Evolutionary conservation across 2,888 invertebrate species (phyloP).

Genomic region (Tinea semifulvella): DNA sequence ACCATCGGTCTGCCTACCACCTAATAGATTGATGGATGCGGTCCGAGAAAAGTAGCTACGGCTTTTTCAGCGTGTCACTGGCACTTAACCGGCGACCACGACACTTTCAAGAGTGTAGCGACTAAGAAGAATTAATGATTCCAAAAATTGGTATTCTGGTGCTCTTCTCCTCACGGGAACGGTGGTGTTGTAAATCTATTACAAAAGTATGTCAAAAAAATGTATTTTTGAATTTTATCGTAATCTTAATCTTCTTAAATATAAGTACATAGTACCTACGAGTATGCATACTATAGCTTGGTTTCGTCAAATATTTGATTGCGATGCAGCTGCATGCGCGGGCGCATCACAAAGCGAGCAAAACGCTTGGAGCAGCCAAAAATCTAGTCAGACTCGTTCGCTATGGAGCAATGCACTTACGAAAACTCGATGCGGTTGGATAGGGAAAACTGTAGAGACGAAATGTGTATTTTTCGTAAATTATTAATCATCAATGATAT

Average conservation of each 20-base stretch:
- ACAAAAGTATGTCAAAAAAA: no score
- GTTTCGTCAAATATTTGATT: slow-evolving; percentile 8
- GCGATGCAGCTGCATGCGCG: slow-evolving; percentile 19
- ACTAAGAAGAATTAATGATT: no score
- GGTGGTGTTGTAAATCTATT: no score
- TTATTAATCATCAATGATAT: no score
- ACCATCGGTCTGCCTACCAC: no score
- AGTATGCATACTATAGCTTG: neutral
- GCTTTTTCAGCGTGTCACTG: no score
- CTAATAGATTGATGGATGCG: neutral
- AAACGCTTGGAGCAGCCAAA: slow-evolving; percentile 41
- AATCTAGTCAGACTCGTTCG: slow-evolving; percentile 65
- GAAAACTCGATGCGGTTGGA: neutral
- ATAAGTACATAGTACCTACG: neutral
- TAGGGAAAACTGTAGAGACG: slow-evolving; percentile 3
- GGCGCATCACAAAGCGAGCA: slow-evolving; percentile 16
- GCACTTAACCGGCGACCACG: no score
- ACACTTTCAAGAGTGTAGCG: no score
- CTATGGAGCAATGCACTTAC: slow-evolving; percentile 61
- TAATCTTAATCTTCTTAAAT: no score
- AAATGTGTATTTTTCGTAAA: neutral
- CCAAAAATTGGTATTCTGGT: no score
- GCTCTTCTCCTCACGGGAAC: no score
- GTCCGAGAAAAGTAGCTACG: neutral
- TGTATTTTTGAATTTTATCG: no score